Conservation (phyloP, 2,797 vertebrate species). For the Pithecia hirsuta region DNA sequence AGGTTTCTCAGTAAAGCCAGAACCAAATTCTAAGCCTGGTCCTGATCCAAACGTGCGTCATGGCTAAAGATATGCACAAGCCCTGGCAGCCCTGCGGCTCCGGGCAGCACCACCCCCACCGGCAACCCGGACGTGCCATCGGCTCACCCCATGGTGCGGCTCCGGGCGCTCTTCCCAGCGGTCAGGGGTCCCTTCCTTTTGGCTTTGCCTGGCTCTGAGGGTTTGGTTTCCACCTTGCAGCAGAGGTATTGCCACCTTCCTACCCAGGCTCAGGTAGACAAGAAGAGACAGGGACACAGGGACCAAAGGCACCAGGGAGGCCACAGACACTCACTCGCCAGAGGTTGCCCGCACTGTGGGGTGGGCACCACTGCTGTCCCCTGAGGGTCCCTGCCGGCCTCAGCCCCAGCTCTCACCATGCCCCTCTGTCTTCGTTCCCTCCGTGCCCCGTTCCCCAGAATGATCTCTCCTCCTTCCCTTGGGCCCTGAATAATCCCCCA, state of each 20-base stretch:
- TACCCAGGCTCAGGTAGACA: background rate
- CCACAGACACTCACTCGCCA: background rate
- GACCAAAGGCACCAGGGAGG: rapidly evolving
- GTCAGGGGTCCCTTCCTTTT: too few species aligned
- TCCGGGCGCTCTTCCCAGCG: rapidly evolving
- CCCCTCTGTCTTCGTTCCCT: too few species aligned
- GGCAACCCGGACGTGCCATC: too few species aligned
- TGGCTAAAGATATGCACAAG: too few species aligned
- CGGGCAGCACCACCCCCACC: too few species aligned
- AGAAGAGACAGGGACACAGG: background rate
- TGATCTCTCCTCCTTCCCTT: too few species aligned
- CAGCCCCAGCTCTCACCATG: rapidly evolving
- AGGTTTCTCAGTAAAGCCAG: background rate
- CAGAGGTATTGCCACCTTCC: background rate
- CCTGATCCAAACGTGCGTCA: background rate
- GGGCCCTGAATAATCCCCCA: too few species aligned
- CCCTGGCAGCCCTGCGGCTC: background rate
- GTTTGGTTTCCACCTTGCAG: background rate
- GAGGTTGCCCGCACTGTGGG: too few species aligned
- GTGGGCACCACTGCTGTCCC: too few species aligned
- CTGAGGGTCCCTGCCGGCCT: background rate
- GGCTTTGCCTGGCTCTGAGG: background rate
- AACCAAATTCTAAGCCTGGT: background rate
- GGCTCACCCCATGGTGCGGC: background rate
- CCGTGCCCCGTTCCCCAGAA: background rate